phyloP scores from a whole-genome alignment of 2,113 vertebrate genomes.

The Piliocolobus tephrosceles region DNA sequence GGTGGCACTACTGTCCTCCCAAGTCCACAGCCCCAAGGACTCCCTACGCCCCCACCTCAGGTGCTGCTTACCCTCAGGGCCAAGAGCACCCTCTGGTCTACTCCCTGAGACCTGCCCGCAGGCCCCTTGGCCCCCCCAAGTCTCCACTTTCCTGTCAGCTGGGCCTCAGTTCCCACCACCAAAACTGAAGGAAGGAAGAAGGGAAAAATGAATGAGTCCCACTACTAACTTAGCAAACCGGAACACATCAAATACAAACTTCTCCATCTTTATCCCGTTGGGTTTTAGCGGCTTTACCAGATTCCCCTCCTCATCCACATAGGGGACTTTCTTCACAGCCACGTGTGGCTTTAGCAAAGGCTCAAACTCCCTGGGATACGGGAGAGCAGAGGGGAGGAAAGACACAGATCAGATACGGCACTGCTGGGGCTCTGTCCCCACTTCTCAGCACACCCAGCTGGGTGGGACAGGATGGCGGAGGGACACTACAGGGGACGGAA shows the following conservation, averaged over 20 bases:
- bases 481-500: rapidly evolving
- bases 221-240: conserved; percentile 92
- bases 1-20: not conserved
- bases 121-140: not conserved
- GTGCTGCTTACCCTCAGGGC: no score
- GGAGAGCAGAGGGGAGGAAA: not conserved
- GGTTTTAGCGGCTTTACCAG: conserved; percentile 90
- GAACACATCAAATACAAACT: conserved; percentile 98
- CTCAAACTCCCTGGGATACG: conserved; percentile 84
- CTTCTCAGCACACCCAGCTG: not conserved
- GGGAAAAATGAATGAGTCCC: not conserved
- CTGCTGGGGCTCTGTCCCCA: rapidly evolving
- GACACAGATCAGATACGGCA: rapidly evolving
- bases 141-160: not conserved
- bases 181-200: not conserved
- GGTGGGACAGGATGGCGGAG: not conserved
- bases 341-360: conserved; percentile 89
- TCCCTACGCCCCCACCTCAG: rapidly evolving
- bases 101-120: not conserved
- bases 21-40: not conserved
- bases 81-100: not conserved
- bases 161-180: not conserved
- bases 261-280: conserved; percentile 99
- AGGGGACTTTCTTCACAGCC: conserved; percentile 95
- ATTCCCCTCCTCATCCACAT: conserved; percentile 90